phyloP scores from a whole-genome alignment of 2,113 vertebrate genomes.

The Ornithorhynchus anatinus region DNA sequence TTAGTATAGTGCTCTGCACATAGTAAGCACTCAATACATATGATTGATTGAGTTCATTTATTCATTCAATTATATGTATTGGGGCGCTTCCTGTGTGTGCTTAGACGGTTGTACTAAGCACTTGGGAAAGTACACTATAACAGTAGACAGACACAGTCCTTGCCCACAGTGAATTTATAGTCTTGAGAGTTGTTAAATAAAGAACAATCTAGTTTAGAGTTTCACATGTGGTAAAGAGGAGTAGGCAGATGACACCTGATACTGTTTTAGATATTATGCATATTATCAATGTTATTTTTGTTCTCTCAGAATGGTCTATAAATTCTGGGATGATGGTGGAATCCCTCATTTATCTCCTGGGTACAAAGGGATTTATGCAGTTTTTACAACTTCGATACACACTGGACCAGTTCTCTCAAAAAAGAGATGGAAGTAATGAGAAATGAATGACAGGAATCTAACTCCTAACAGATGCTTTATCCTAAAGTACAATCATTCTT shows the following conservation, averaged over 20 bases:
- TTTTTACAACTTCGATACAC: not conserved
- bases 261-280: not conserved
- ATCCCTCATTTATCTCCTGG: not conserved
- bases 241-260: not conserved
- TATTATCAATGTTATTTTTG: not conserved
- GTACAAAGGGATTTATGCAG: constrained; percentile 8
- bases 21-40: no score
- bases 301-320: not conserved
- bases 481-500: not conserved
- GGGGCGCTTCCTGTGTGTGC: no score
- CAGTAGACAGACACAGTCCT: no score
- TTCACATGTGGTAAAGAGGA: not conserved
- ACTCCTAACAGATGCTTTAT: constrained; percentile 31
- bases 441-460: constrained; percentile 11
- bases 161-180: no score
- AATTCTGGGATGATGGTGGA: not conserved
- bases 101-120: no score
- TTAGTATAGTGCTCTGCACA: no score
- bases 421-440: not conserved
- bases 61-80: no score
- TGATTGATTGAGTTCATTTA: no score
- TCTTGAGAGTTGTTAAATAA: not conserved
- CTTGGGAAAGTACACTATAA: no score
- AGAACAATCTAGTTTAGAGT: not conserved
- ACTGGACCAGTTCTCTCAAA: not conserved